Evolutionary conservation across 2,888 invertebrate genomes (phyloP).

Genomic region (Monoplex corrugatus): DNA sequence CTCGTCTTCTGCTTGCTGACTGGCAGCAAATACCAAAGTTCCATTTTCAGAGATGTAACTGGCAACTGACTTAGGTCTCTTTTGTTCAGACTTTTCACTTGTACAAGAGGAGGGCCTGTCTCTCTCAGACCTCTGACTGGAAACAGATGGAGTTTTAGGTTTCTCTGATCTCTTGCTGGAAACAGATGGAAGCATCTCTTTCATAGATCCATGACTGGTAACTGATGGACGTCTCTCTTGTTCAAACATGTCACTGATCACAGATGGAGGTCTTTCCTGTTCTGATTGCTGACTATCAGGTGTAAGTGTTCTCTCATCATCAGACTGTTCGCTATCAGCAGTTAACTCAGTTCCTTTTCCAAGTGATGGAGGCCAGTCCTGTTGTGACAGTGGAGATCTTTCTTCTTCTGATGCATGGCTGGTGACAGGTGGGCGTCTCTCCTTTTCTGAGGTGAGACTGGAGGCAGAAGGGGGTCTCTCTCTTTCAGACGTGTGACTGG

Average conservation of each 20-base stretch:
- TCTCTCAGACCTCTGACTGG: not conserved
- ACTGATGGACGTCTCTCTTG: no score
- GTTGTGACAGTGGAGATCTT: not conserved
- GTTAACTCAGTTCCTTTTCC: not conserved
- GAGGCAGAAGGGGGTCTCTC: not conserved
- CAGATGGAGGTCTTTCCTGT: constrained; percentile 1
- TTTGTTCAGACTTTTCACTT: not conserved
- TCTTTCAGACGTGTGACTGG: not conserved
- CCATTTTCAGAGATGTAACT: not conserved
- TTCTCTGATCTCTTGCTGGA: not conserved
- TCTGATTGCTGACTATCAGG: not conserved
- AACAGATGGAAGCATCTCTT: not conserved
- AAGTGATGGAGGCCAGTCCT: not conserved
- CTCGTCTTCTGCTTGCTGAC: not conserved
- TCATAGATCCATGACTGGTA: not conserved
- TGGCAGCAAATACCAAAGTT: not conserved
- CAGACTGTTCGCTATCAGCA: not conserved
- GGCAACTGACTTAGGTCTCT: not conserved
- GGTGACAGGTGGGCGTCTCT: not conserved
- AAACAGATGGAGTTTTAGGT: not conserved
- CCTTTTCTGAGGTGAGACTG: not conserved
- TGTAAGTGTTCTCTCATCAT: not conserved
- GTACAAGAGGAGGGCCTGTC: not conserved
- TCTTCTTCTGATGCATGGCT: not conserved
- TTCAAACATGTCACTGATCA: not conserved